Evolutionary conservation across 2,888 invertebrate species (phyloP).

Genomic region (Ormyrus pomaceus): DNA sequence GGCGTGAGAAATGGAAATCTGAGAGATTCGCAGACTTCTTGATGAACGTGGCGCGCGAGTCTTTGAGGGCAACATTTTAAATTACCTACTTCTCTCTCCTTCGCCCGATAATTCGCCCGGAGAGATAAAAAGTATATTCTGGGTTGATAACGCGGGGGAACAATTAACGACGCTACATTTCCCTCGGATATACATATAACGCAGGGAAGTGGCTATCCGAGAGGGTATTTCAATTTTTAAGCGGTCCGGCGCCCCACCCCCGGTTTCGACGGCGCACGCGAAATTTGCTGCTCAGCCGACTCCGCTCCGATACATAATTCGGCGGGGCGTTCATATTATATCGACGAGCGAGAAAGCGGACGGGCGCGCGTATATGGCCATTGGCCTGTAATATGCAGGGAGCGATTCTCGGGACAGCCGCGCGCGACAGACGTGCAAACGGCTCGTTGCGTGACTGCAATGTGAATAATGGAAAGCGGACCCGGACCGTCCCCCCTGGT

Average conservation of each 20-base stretch:
- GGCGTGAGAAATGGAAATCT: background rate
- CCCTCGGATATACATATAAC: too few relatives aligned
- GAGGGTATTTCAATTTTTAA: too few relatives aligned
- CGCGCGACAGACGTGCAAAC: background rate
- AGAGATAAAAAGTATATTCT: too few relatives aligned
- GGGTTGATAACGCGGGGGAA: too few relatives aligned
- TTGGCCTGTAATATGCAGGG: background rate
- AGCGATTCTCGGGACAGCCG: background rate
- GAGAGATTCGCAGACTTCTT: background rate
- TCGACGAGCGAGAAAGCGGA: background rate
- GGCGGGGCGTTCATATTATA: background rate
- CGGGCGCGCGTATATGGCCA: too few relatives aligned
- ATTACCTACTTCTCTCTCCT: too few relatives aligned
- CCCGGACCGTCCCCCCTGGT: background rate
- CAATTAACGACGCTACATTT: too few relatives aligned
- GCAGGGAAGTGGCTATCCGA: too few relatives aligned
- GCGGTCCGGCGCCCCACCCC: too few relatives aligned
- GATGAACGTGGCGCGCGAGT: background rate
- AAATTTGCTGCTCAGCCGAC: background rate
- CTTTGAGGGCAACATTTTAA: too few relatives aligned
- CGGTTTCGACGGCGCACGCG: background rate
- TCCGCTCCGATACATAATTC: background rate
- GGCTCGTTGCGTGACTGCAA: slow-evolving; percentile 18
- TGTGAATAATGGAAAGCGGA: slow-evolving; percentile 18
- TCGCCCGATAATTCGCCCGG: too few relatives aligned